These are phyloP conservation scores for Tupaia chinensis DNA, from an alignment of 2,113 vertebrate species.

Conservation along the genomic window DNA sequence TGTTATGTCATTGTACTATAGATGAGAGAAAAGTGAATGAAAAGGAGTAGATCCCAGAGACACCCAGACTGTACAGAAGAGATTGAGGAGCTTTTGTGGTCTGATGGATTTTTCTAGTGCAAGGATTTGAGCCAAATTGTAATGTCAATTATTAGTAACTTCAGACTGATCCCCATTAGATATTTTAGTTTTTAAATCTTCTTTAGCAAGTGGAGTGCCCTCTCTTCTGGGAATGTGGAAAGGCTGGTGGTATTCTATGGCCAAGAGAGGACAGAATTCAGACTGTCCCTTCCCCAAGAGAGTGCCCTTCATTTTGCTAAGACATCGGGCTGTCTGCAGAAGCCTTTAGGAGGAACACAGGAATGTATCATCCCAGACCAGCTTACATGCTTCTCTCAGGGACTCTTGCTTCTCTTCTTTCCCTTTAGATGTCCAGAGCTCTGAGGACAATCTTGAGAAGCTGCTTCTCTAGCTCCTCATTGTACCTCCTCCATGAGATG, in stretches of 20 bases:
- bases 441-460: background rate
- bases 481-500: background rate
- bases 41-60: background rate
- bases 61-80: background rate
- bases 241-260: background rate
- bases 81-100: background rate
- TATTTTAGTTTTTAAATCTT: background rate
- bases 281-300: background rate
- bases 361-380: accelerated
- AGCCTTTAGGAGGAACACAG: background rate
- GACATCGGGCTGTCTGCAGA: background rate
- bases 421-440: background rate
- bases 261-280: background rate
- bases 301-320: background rate
- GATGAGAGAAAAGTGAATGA: background rate
- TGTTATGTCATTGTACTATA: background rate
- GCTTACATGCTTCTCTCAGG: background rate
- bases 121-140: background rate
- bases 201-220: background rate
- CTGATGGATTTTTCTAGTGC: background rate
- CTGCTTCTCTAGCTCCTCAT: background rate
- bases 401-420: background rate
- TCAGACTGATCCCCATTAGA: background rate
- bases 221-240: background rate
- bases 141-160: background rate